phyloP scores from a whole-genome alignment of 2,797 vertebrate genomes.

The Danio jaintianensis region DNA sequence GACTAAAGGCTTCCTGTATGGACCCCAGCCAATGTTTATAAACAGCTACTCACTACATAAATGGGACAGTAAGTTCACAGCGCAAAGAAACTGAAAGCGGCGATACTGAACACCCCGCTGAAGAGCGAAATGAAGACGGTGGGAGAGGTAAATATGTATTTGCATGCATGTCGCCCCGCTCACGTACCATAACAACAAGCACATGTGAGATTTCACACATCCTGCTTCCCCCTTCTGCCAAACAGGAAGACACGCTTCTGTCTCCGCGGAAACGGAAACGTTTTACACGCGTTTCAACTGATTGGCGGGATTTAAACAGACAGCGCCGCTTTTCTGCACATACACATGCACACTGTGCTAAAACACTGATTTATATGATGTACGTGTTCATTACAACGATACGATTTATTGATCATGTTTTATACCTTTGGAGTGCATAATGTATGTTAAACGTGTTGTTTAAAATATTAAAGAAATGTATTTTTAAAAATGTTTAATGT shows the following conservation, averaged over 20 bases:
- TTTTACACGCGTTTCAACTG: slow-evolving; percentile 74
- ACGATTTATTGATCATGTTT: too few species aligned
- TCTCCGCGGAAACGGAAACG: slow-evolving; percentile 67
- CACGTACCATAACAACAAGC: slow-evolving; percentile 76
- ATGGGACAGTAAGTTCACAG: slow-evolving; percentile 23
- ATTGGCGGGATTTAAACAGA: slow-evolving; percentile 77
- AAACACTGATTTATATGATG: neutral
- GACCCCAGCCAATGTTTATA: slow-evolving; percentile 29
- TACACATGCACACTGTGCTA: neutral
- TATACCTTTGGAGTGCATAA: too few species aligned
- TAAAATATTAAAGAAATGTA: too few species aligned
- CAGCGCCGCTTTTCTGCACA: slow-evolving; percentile 58
- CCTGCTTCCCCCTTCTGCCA: slow-evolving; percentile 70
- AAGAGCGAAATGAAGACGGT: slow-evolving; percentile 17
- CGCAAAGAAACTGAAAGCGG: neutral
- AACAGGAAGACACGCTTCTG: slow-evolving; percentile 48
- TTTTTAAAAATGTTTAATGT: too few species aligned
- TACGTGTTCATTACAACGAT: neutral
- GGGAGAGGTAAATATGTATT: slow-evolving; percentile 22
- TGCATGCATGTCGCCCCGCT: slow-evolving; percentile 73
- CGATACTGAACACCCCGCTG: neutral
- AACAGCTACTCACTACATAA: slow-evolving; percentile 3
- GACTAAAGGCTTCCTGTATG: slow-evolving; percentile 1
- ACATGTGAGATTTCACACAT: slow-evolving; percentile 65
- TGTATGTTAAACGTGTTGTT: too few species aligned